Evolutionary conservation across 2,888 invertebrate species (phyloP).

Genomic region (Ennomos erosarius): DNA sequence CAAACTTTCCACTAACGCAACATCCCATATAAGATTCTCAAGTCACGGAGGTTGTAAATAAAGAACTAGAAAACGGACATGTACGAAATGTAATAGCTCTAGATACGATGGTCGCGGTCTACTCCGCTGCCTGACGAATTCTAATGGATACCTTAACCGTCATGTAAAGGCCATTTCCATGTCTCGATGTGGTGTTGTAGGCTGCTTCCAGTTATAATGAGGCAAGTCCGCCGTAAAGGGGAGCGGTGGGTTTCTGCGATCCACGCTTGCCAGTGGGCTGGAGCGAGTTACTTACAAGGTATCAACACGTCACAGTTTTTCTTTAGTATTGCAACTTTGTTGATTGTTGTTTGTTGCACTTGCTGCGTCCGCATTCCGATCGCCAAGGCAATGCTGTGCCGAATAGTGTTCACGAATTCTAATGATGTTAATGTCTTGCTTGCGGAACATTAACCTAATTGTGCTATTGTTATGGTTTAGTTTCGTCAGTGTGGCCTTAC

Average conservation of each 20-base stretch:
- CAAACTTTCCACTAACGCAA: too few relatives aligned
- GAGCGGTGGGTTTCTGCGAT: constrained; percentile 1
- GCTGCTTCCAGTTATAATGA: constrained; percentile 10
- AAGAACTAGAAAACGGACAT: too few relatives aligned
- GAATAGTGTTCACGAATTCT: neutral
- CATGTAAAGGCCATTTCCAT: neutral
- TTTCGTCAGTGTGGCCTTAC: too few relatives aligned
- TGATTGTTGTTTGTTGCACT: constrained; percentile 12
- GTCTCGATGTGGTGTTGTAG: constrained; percentile 5
- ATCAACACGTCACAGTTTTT: constrained; percentile 9
- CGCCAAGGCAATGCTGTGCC: constrained; percentile 1
- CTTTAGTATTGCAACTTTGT: constrained; percentile 14
- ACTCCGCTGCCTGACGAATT: neutral
- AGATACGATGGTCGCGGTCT: too few relatives aligned
- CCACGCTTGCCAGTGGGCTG: constrained; percentile 9
- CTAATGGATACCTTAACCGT: neutral
- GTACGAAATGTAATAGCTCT: too few relatives aligned
- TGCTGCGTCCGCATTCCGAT: constrained; percentile 17
- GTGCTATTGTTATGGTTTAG: too few relatives aligned
- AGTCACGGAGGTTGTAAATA: too few relatives aligned
- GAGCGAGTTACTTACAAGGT: constrained; percentile 13
- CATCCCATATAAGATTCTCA: too few relatives aligned
- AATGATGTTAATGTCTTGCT: neutral
- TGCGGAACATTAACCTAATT: too few relatives aligned
- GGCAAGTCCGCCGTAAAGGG: constrained; percentile 7